Percentiles rank a stretch among this genome's conserved stretches.
phyloP scores from a whole-genome alignment of 2,797 vertebrate genomes.

The Acestrorhynchus altus region DNA sequence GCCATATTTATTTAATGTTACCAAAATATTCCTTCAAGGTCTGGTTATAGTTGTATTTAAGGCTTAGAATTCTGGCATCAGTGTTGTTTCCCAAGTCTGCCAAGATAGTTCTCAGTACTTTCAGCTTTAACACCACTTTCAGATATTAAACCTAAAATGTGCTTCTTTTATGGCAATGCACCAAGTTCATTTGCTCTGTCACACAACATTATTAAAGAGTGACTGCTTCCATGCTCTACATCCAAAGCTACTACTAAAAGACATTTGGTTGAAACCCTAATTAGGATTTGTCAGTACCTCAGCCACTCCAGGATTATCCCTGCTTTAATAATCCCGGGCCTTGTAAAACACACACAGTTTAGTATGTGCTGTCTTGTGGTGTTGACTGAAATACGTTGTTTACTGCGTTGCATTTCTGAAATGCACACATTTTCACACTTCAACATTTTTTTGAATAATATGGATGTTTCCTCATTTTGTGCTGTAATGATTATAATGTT shows the following conservation, averaged over 20 bases:
- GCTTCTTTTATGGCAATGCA: background rate
- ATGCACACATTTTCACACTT: background rate
- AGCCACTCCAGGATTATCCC: constrained; percentile 1
- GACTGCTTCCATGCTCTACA: background rate
- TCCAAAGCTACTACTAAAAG: background rate
- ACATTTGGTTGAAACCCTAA: constrained; percentile 3
- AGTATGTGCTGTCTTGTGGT: background rate
- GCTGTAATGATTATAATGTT: background rate
- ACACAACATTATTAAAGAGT: background rate
- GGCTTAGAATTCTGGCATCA: background rate
- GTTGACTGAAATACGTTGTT: background rate
- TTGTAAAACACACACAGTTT: background rate
- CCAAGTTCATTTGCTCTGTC: background rate
- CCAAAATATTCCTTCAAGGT: background rate
- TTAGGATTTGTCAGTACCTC: constrained; percentile 10
- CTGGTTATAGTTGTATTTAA: background rate
- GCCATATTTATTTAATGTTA: no score
- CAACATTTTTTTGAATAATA: background rate
- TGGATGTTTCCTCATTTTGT: background rate
- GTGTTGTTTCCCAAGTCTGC: background rate
- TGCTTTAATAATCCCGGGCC: background rate
- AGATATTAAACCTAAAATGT: background rate
- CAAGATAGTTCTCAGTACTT: background rate
- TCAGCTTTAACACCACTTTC: background rate
- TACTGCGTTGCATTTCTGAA: background rate